Conservation (phyloP, 2,888 invertebrate species). For the Odiellus spinosus region DNA sequence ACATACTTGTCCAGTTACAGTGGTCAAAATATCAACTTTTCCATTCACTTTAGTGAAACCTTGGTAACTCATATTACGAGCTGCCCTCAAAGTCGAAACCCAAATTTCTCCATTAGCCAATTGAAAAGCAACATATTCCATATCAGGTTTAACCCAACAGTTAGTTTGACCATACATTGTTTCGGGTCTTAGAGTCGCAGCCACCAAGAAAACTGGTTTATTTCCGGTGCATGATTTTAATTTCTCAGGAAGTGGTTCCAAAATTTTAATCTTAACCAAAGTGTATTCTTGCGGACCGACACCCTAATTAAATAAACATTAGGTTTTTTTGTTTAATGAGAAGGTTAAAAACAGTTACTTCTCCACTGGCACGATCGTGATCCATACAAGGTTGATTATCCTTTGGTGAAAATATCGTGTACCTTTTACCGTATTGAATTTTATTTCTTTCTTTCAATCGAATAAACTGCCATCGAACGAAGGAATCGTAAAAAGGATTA, state of each 20-base stretch:
- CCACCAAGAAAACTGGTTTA: conserved; percentile 63
- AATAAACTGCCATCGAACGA: conserved; percentile 84
- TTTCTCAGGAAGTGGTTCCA: conserved; percentile 52
- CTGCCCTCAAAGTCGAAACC: conserved; percentile 71
- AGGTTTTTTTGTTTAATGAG: neutral
- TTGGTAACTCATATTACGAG: conserved; percentile 90
- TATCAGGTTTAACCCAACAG: conserved; percentile 93
- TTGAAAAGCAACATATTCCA: conserved; percentile 75
- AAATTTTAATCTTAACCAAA: conserved; percentile 75
- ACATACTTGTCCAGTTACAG: conserved; percentile 31
- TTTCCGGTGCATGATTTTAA: conserved; percentile 32
- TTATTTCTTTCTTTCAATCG: conserved; percentile 70
- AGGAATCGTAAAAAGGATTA: conserved; percentile 95
- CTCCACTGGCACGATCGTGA: conserved; percentile 87
- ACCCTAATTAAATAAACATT: conserved; percentile 36
- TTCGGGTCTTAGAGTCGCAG: conserved; percentile 94
- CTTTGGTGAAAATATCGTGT: conserved; percentile 87
- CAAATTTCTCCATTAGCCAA: conserved; percentile 57
- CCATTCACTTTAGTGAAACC: conserved; percentile 70
- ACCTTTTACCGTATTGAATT: conserved; percentile 89
- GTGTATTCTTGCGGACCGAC: conserved; percentile 98
- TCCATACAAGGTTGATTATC: conserved; percentile 99
- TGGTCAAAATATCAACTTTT: conserved; percentile 46
- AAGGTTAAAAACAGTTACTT: conserved; percentile 32
- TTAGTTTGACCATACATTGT: conserved; percentile 99